Evolutionary conservation across 2,888 invertebrate genomes (phyloP).

Genomic region (Cryptosula pallasiana): DNA sequence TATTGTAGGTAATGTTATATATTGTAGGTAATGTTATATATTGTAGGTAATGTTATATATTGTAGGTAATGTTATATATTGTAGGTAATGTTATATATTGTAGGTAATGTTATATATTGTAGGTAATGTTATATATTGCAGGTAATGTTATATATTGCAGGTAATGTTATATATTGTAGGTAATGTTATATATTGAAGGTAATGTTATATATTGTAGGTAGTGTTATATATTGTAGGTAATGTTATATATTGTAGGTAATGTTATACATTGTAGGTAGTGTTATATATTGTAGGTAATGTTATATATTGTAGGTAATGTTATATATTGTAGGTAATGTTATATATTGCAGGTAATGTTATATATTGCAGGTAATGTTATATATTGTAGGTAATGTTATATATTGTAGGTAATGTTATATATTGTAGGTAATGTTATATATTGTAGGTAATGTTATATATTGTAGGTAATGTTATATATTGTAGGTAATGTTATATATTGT

Average conservation of each 20-base stretch:
- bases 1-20: background rate
- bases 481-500: background rate
- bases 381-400: background rate
- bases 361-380: too few relatives aligned
- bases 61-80: background rate
- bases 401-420: too few relatives aligned
- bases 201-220: too few relatives aligned
- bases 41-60: background rate
- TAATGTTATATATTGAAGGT: background rate
- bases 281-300: too few relatives aligned
- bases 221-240: background rate
- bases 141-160: background rate
- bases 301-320: background rate
- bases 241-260: too few relatives aligned
- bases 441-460: background rate
- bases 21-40: too few relatives aligned
- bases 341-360: background rate
- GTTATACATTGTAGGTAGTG: background rate
- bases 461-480: background rate
- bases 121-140: constrained; percentile 6
- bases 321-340: too few relatives aligned
- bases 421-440: background rate
- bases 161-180: too few relatives aligned
- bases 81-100: background rate
- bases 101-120: background rate